These are phyloP conservation scores for Cotesia congregata DNA, from an alignment of 2,888 invertebrate species.

Conservation along the genomic window DNA sequence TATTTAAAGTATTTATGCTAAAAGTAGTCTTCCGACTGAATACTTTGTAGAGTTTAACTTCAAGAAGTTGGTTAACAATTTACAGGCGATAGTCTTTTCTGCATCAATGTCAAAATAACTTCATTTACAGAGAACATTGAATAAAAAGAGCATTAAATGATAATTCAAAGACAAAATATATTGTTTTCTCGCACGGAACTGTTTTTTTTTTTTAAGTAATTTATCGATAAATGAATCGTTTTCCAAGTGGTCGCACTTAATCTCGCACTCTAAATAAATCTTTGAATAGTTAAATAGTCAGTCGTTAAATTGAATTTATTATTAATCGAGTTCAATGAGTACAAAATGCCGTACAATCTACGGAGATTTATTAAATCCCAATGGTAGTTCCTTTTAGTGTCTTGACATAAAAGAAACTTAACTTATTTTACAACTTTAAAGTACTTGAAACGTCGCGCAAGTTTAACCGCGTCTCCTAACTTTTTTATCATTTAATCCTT, in stretches of 20 bases:
- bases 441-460: conserved; percentile 3
- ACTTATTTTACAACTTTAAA: background rate
- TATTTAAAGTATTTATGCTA: too few species aligned
- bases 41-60: too few species aligned
- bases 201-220: background rate
- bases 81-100: too few species aligned
- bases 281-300: background rate
- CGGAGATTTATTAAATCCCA: background rate
- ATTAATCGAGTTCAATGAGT: background rate
- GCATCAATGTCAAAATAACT: too few species aligned
- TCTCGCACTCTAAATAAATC: background rate
- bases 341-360: background rate
- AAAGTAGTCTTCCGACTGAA: too few species aligned
- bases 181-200: background rate
- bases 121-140: too few species aligned
- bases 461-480: background rate
- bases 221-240: background rate
- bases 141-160: too few species aligned
- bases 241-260: background rate
- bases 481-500: background rate
- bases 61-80: too few species aligned
- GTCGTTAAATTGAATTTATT: background rate
- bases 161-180: too few species aligned
- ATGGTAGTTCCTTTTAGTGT: background rate
- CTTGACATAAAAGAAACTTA: background rate